Evolutionary conservation across 1,140 invertebrate species (phyloP), one percentile per base, ranked within the genome.

Genomic region (Apolygus lucorum): DNA sequence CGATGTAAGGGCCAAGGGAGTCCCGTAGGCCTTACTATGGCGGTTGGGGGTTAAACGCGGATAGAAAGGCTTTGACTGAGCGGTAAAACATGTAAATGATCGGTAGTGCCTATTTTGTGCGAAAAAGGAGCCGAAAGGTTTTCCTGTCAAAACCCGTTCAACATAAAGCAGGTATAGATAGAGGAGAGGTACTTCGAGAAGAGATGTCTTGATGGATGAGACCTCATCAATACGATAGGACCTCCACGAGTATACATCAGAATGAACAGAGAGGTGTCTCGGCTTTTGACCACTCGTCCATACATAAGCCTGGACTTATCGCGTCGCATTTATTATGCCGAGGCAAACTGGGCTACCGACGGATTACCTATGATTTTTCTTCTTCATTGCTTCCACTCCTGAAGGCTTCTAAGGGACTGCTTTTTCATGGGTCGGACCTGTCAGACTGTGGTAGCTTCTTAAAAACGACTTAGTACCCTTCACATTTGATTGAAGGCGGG

Each of bases 311-410:
- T 21, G 22, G 29, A 66, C 28, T 66, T 66, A 66, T 66, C 64
- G 29, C 11, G 27, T 24, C 29, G 27, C 64, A 66, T 66, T 66
- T 66, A 66, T 66, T 66, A 66, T 66, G 17, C 54, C 11, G 2
- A 29, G 25, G 26, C 11, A 28, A 28, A 24, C 24, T 26, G 28
- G 64, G 27, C 64, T 28, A n/a, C 27, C 28, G 64, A 66, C 64
- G 64, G 64, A 66, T 66, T 28, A 66, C 64, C 64, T 28, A 21
- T 66, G 64, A 66, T 66, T 66, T 66, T 66, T 66, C 64, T 66
- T 34, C 64, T 34, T 66, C 28, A 21, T 28, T 66, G 64, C 64
- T 42, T 42, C 64, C 34, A 8, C 4, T 17, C 34, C 34, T 42
- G 4, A 17, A 8, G 17, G 17, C 34, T 17, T 17, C 34, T 42